A percentile compares a stretch with the other conserved stretches of the same genome.
These are phyloP conservation scores for Columbina picui DNA, from an alignment of 2,113 vertebrate species.

Conservation along the genomic window DNA sequence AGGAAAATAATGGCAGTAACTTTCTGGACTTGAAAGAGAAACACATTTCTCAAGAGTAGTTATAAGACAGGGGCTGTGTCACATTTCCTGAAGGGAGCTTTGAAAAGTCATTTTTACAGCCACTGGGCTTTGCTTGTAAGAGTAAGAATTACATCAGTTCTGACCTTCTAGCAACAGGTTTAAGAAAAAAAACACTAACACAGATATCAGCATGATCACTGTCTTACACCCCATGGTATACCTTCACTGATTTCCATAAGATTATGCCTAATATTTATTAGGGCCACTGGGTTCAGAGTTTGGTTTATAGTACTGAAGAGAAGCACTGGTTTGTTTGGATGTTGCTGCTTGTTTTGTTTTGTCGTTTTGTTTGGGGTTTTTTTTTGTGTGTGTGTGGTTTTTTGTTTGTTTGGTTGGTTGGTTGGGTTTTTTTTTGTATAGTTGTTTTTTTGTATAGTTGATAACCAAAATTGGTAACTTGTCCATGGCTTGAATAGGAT, in stretches of 20 bases:
- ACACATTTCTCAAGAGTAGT: background rate
- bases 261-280: background rate
- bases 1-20: background rate
- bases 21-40: background rate
- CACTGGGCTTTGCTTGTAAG: constrained; percentile 16
- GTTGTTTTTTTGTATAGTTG: background rate
- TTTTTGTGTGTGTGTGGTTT: no score
- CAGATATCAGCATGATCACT: background rate
- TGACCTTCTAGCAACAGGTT: constrained; percentile 50
- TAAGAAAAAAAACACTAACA: background rate
- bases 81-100: constrained; percentile 32
- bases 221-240: background rate
- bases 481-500: constrained; percentile 1
- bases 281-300: background rate
- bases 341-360: background rate
- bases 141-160: constrained; percentile 37
- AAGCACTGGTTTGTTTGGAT: background rate
- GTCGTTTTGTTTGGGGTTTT: no score
- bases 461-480: background rate
- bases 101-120: constrained; percentile 34
- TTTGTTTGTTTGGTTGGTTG: no score
- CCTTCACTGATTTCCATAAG: background rate
- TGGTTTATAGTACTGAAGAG: background rate
- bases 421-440: background rate
- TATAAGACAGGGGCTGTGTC: background rate